Evolutionary conservation across 2,888 invertebrate species (phyloP).

Genomic region (Xylocampa areola): DNA sequence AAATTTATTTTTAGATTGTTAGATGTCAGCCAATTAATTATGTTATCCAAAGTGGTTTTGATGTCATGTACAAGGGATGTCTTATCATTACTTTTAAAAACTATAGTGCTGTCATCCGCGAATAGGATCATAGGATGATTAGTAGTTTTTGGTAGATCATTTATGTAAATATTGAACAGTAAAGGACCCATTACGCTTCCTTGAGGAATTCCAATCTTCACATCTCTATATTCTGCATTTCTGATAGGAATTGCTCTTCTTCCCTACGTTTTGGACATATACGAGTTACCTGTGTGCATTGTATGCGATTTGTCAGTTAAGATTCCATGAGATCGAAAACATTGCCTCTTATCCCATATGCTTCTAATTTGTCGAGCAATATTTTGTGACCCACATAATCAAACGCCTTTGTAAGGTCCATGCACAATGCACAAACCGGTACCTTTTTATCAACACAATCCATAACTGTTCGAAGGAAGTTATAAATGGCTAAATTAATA

Average conservation of each 20-base stretch:
- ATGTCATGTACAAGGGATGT: not conserved
- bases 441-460: not conserved
- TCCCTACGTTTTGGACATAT: not conserved
- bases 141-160: not conserved
- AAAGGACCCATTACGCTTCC: not conserved
- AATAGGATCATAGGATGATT: not conserved
- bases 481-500: not conserved
- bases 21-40: not conserved
- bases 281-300: not conserved
- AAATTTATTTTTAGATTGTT: constrained; percentile 2
- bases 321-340: too few species aligned
- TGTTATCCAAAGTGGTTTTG: not conserved
- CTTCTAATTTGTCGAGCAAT: not conserved
- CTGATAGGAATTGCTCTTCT: not conserved
- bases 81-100: not conserved
- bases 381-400: not conserved
- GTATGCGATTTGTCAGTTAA: too few species aligned
- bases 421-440: not conserved
- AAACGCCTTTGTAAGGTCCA: constrained; percentile 4
- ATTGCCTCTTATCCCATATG: too few species aligned
- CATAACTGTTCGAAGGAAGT: not conserved
- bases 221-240: too few species aligned
- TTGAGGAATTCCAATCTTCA: not conserved
- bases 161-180: not conserved
- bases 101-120: not conserved